Conservation (phyloP, 2,113 vertebrate species). For the Centropristis striata region DNA sequence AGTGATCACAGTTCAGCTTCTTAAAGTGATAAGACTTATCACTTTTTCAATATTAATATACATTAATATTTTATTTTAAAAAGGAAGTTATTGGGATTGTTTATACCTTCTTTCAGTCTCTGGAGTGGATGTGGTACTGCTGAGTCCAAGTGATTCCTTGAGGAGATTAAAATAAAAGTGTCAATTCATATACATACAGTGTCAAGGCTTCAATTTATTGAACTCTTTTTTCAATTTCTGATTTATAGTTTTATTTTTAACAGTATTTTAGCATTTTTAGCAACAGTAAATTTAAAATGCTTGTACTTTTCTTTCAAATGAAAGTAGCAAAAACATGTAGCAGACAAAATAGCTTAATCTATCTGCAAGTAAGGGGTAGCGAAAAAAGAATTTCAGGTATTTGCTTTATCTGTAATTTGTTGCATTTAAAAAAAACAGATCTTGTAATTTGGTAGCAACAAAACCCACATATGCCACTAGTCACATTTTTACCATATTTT, state of each 20-base stretch:
- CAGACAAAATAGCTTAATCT: not conserved
- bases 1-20: not conserved
- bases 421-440: not conserved
- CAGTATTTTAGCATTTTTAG: not conserved
- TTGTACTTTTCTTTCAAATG: not conserved
- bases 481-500: constrained; percentile 12
- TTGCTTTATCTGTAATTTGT: not conserved
- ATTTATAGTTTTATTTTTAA: not conserved
- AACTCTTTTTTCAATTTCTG: not conserved
- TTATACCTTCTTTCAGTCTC: constrained; percentile 95
- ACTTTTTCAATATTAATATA: too few relatives aligned
- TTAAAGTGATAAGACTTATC: not conserved
- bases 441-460: constrained; percentile 2
- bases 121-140: constrained; percentile 89
- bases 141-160: constrained; percentile 93
- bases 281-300: not conserved
- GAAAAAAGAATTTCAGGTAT: constrained; percentile 12
- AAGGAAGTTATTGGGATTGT: not conserved
- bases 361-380: not conserved
- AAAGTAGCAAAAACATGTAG: not conserved
- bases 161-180: constrained; percentile 17
- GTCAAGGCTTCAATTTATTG: not conserved
- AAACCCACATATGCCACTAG: not conserved
- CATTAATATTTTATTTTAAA: not conserved
- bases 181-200: not conserved